These are phyloP conservation scores for Melinaea marsaeus DNA, from an alignment of 2,888 invertebrate species.

Conservation along the genomic window DNA sequence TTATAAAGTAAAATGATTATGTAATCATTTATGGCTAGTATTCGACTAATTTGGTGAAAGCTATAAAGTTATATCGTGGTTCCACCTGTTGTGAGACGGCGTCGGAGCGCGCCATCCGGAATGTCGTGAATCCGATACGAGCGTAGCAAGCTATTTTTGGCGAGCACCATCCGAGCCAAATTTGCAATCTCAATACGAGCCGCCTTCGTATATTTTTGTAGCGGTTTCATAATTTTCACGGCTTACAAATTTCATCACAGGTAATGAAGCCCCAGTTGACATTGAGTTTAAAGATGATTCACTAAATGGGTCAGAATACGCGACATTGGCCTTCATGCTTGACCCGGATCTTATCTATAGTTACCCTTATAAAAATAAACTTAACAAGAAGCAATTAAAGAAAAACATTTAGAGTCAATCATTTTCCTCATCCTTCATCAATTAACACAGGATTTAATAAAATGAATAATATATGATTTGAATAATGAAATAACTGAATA, in stretches of 20 bases:
- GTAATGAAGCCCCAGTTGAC: slow-evolving; percentile 22
- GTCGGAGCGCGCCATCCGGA: slow-evolving; percentile 34
- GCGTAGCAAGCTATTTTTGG: slow-evolving; percentile 65
- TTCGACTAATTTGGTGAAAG: not conserved
- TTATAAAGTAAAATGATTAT: too few species aligned
- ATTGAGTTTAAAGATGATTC: slow-evolving; percentile 21
- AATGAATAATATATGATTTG: too few species aligned
- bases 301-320: slow-evolving; percentile 28
- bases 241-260: slow-evolving; percentile 34
- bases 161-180: slow-evolving; percentile 70
- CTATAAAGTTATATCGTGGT: slow-evolving; percentile 1
- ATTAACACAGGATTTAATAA: too few species aligned
- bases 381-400: not conserved
- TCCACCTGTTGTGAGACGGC: slow-evolving; percentile 43
- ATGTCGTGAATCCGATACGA: slow-evolving; percentile 74
- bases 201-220: slow-evolving; percentile 70
- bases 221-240: slow-evolving; percentile 66
- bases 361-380: not conserved
- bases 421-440: too few species aligned
- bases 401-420: too few species aligned
- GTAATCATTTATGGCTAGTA: too few species aligned
- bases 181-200: slow-evolving; percentile 74
- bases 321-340: slow-evolving; percentile 70
- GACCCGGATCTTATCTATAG: slow-evolving; percentile 38
- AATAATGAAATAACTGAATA: not conserved